Percentiles rank a stretch among this genome's conserved stretches.
phyloP scores from a whole-genome alignment of 2,797 vertebrate genomes.

The Rhynchonycteris naso region DNA sequence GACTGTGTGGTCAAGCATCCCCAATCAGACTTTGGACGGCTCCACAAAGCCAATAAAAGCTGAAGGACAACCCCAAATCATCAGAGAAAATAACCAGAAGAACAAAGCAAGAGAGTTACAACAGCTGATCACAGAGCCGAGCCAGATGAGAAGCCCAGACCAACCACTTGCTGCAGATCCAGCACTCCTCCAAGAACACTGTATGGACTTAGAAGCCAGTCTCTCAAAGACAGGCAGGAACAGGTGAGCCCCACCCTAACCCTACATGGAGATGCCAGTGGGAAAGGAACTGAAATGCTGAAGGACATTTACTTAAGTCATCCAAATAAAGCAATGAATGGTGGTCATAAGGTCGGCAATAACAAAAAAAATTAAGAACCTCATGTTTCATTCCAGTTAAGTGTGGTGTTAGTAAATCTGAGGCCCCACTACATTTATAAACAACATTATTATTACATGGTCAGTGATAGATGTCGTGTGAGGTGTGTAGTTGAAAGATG shows the following conservation, averaged over 20 bases:
- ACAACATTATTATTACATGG: neutral
- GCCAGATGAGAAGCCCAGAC: neutral
- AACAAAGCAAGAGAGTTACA: neutral
- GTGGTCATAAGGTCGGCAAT: neutral
- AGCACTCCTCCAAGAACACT: neutral
- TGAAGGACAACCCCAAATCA: neutral
- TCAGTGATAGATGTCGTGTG: neutral
- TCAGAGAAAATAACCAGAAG: neutral
- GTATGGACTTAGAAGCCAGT: neutral
- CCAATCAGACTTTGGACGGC: neutral
- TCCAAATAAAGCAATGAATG: neutral
- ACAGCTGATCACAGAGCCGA: neutral
- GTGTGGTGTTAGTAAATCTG: neutral
- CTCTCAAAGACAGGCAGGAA: neutral
- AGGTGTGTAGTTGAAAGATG: neutral
- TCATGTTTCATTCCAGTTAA: neutral
- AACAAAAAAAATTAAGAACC: neutral
- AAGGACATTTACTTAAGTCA: neutral
- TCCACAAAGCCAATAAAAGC: neutral
- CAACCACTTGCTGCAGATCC: neutral
- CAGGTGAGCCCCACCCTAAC: neutral
- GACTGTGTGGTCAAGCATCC: neutral
- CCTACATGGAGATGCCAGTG: neutral
- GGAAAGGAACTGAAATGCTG: neutral
- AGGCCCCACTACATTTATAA: neutral